Percentiles rank a stretch among this genome's conserved stretches.
Evolutionary conservation across 2,113 vertebrate genomes (phyloP).

Genomic region (Columba livia): DNA sequence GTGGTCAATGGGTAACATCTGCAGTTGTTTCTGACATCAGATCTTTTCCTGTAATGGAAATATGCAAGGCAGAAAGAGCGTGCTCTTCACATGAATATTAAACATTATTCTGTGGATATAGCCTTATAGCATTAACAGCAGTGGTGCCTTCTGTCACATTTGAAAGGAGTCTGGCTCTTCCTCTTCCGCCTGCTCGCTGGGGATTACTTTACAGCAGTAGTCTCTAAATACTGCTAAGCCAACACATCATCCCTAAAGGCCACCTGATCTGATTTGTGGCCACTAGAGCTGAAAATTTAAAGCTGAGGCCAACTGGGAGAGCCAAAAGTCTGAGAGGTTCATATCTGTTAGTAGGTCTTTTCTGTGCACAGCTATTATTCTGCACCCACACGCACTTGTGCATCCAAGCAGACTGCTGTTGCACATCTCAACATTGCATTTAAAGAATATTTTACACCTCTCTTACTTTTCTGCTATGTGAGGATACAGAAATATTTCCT

Average conservation of each 20-base stretch:
- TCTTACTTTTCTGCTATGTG: background rate
- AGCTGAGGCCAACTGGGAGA: background rate
- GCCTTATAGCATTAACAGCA: background rate
- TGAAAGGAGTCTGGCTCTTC: background rate
- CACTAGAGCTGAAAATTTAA: constrained; percentile 3
- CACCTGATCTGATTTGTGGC: background rate
- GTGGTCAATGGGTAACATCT: background rate
- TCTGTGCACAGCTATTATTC: background rate
- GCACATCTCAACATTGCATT: background rate
- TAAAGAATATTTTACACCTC: background rate
- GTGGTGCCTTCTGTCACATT: background rate
- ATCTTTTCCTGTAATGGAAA: constrained; percentile 24
- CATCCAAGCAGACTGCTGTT: background rate
- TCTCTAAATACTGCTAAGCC: background rate
- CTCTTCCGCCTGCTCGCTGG: background rate
- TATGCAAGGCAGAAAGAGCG: background rate
- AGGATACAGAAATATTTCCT: background rate
- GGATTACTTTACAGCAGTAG: background rate
- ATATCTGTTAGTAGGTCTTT: background rate
- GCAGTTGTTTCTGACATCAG: background rate
- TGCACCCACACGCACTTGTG: background rate
- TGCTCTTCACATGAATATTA: background rate
- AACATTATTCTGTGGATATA: background rate
- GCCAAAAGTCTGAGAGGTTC: background rate
- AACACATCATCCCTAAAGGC: background rate